Evolutionary conservation across 1,140 invertebrate genomes (phyloP), one percentile per base, ranked within the genome.

Genomic region (Meloidogyne hapla): DNA sequence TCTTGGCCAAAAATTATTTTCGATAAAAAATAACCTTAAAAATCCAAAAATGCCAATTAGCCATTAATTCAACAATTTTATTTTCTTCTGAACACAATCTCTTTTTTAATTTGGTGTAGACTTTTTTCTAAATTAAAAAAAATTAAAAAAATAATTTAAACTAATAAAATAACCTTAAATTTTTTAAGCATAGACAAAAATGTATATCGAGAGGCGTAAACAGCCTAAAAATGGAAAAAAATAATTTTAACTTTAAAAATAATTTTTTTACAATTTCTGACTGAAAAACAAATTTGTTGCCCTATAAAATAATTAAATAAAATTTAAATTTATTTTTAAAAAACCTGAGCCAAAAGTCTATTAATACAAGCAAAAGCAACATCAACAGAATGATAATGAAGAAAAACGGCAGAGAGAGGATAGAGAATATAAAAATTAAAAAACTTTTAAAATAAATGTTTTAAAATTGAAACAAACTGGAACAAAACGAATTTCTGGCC

Each of bases 21-120:
- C n/a, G n/a, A 18, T 0, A 28, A 26, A 26, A n/a, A 33, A 56
- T 6, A 64, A 73, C 70, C 70, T 93, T 92, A 81, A 97, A 92
- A 83, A 98, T 94, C 95, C 95, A 98, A 93, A 93, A 95, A 84
- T 94, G 91, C 95, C 95, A 98, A 87, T 94, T 92, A 84, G 89
- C 87, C 82, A 90, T 90, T 28, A 90, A 81, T 23, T 85, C 77
- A 28, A 79, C 79, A 12, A 84, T 69, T 69, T 77, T 74, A 23
- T 68, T 62, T 65, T 85, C 83, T 40, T 87, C 85, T 26, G 80
- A 77, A 23, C 79, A 80, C 25, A 76, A 33, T 26, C 77, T 64
- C 70, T 78, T 65, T 75, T 82, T 82, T 45, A 85, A 71, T 33
- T 75, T 64, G 62, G 67, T 78, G 76, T 86, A 85, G 26, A 83